Conservation (phyloP, 2,888 invertebrate genomes). For the Nemapogon koenigi region DNA sequence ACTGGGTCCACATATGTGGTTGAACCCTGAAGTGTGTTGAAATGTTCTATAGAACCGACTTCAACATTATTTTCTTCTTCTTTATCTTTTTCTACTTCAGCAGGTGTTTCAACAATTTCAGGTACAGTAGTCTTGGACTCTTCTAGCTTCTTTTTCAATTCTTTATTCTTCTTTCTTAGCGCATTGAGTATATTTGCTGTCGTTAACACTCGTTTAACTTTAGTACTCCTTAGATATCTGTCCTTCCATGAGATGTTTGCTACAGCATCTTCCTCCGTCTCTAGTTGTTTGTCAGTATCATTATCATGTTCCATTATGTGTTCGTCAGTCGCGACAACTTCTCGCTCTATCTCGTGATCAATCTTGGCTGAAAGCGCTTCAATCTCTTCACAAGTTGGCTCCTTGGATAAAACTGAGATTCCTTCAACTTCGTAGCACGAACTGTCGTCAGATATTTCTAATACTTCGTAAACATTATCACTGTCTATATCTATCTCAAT, state of each 20-base stretch:
- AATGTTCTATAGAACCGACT: constrained; percentile 64
- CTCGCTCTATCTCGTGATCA: constrained; percentile 41
- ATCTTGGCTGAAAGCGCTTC: constrained; percentile 52
- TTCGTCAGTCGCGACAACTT: constrained; percentile 31
- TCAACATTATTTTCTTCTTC: constrained; percentile 28
- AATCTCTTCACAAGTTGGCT: constrained; percentile 49
- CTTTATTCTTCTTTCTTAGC: constrained; percentile 64
- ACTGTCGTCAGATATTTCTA: constrained; percentile 46
- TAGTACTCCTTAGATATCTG: constrained; percentile 64
- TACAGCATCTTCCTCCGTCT: constrained; percentile 20
- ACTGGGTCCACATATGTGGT: constrained; percentile 43
- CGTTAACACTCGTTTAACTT: constrained; percentile 63
- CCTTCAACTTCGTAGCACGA: constrained; percentile 43
- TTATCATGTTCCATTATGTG: constrained; percentile 26
- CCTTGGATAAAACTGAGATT: constrained; percentile 40
- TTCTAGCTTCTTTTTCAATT: constrained; percentile 44
- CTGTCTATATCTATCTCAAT: not conserved
- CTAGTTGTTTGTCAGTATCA: constrained; percentile 10
- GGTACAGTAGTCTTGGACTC: constrained; percentile 26
- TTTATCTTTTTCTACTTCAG: not conserved
- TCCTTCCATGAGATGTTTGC: constrained; percentile 61
- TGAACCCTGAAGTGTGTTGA: constrained; percentile 45
- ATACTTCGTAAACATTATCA: constrained; percentile 25
- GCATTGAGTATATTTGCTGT: constrained; percentile 65
- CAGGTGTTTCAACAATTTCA: constrained; percentile 24